Percentiles rank a stretch among this genome's conserved stretches.
These are phyloP conservation scores for Tympanuchus pallidicinctus DNA, from an alignment of 2,113 vertebrate genomes.

Conservation along the genomic window DNA sequence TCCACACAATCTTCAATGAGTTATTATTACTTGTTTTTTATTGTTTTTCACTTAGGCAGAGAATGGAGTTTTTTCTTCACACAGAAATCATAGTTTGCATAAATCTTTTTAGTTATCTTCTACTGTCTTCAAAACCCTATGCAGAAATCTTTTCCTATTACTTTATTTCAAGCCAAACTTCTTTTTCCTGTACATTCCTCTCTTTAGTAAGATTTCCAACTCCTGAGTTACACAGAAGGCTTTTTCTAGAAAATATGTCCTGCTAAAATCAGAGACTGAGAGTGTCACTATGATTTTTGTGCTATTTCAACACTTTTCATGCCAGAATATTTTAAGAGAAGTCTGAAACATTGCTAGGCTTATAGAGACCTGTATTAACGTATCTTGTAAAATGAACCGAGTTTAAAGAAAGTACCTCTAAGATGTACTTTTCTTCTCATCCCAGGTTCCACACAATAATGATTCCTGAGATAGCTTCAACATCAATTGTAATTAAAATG, in stretches of 20 bases:
- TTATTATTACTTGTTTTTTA: not conserved
- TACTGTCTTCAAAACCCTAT: not conserved
- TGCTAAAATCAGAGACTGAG: not conserved
- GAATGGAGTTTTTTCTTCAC: not conserved
- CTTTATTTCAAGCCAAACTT: not conserved
- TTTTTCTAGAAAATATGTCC: not conserved
- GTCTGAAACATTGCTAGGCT: not conserved
- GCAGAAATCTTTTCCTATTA: not conserved
- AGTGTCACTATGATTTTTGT: no score
- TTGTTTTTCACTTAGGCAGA: not conserved
- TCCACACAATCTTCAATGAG: not conserved
- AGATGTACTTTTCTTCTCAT: not conserved
- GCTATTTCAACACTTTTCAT: not conserved
- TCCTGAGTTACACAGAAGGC: not conserved
- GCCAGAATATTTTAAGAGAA: not conserved
- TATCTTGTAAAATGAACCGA: not conserved
- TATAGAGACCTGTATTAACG: accelerated
- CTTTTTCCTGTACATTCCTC: not conserved
- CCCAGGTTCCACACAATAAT: not conserved
- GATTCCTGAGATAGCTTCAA: not conserved
- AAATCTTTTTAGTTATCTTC: not conserved
- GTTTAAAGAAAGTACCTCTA: not conserved
- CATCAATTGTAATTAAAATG: conserved; percentile 29
- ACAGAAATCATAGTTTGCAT: not conserved
- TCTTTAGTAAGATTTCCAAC: not conserved